Evolutionary conservation across 2,113 vertebrate species (phyloP).

Genomic region (Triplophysa siluroides): DNA sequence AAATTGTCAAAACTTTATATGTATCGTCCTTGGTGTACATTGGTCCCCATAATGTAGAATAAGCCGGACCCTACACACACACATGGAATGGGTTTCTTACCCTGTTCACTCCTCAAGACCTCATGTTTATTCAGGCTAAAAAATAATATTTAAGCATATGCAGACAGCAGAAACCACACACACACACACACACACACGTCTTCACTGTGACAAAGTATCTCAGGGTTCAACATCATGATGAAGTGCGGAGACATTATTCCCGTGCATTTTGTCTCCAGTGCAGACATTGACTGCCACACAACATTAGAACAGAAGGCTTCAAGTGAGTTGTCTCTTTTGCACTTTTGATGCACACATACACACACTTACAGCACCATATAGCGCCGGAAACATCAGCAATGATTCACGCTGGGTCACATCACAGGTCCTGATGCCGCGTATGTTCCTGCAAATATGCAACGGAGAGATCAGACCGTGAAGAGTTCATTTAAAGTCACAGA

Average conservation of each 20-base stretch:
- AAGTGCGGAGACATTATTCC: slow-evolving; percentile 34
- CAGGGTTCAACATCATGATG: slow-evolving; percentile 3
- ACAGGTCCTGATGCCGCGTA: slow-evolving; percentile 26
- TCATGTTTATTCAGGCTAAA: slow-evolving; percentile 5
- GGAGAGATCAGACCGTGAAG: not conserved
- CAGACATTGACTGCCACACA: slow-evolving; percentile 17
- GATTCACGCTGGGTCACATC: slow-evolving; percentile 11
- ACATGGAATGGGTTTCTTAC: not conserved
- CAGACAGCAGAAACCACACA: not conserved
- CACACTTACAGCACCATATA: slow-evolving; percentile 3
- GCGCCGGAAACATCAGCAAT: not conserved
- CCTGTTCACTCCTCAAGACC: not conserved
- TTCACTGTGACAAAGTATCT: not conserved
- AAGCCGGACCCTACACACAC: slow-evolving; percentile 20
- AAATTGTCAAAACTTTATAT: too few species aligned
- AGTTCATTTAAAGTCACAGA: not conserved
- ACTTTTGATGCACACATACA: slow-evolving; percentile 23
- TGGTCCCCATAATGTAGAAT: not conserved
- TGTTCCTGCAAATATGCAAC: slow-evolving; percentile 26
- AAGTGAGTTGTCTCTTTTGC: slow-evolving; percentile 3
- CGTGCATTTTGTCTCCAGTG: slow-evolving; percentile 21
- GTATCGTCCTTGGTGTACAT: too few species aligned
- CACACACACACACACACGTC: not conserved
- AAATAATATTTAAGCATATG: not conserved
- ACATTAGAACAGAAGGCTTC: slow-evolving; percentile 23